phyloP scores from a whole-genome alignment of 2,888 invertebrate genomes.

The Erannis defoliaria region DNA sequence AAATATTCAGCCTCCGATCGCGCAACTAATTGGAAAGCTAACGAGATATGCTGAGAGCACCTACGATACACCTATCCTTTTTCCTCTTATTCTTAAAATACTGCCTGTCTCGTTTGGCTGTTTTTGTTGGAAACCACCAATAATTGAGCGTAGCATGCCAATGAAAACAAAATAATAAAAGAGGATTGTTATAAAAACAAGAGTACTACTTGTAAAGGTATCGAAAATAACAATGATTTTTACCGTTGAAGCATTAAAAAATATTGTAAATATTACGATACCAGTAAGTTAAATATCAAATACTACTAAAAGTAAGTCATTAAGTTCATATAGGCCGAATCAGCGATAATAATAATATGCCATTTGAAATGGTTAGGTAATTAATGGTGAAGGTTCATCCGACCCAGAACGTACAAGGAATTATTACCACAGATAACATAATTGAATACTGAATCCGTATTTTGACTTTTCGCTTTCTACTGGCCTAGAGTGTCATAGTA shows the following conservation, averaged over 20 bases:
- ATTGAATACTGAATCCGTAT: too few species aligned
- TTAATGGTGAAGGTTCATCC: too few species aligned
- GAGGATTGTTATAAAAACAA: conserved; percentile 13
- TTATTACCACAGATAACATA: too few species aligned
- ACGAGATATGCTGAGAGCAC: conserved; percentile 58
- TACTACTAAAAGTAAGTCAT: too few species aligned
- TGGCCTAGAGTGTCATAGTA: too few species aligned
- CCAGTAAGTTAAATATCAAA: not conserved
- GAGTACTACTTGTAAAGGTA: conserved; percentile 2
- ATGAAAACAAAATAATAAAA: conserved; percentile 32
- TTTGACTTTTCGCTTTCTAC: too few species aligned
- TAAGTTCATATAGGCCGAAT: too few species aligned
- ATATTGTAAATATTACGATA: not conserved
- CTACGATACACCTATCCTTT: conserved; percentile 45
- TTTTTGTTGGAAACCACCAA: conserved; percentile 21
- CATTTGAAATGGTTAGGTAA: too few species aligned
- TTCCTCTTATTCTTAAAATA: conserved; percentile 18
- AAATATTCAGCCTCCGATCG: conserved; percentile 60
- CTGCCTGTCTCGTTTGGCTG: conserved; percentile 22
- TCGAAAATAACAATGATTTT: conserved; percentile 25
- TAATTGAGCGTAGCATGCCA: conserved; percentile 26
- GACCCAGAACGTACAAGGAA: too few species aligned
- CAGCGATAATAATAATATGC: too few species aligned
- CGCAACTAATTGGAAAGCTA: conserved; percentile 61
- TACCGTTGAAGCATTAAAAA: not conserved